Base-by-base conservation (phyloP, 2,113 vertebrate genomes). In the Nematolebias whitei region DNA sequence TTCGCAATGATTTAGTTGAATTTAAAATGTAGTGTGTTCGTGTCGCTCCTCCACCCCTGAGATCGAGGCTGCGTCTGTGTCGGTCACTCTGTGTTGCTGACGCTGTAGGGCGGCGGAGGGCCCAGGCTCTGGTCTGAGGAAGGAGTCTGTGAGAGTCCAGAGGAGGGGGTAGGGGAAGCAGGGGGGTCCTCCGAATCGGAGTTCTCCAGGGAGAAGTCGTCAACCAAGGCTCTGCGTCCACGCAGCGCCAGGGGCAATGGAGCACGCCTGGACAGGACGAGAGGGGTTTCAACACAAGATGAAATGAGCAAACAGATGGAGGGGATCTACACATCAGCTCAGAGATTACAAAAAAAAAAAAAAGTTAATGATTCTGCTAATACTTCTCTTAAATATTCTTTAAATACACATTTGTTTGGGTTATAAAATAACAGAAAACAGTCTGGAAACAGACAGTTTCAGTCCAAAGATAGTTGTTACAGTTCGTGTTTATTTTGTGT, bases 121-220 rank as follows among this genome's bases (percentile, higher is more conserved):
- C 91, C 93, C 67, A 91, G 71, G 78, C 82, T 87, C 69, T 89
- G 84, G n/a, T 94, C 92, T 0, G 90, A 87, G 61, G 91, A 83
- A 1, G 91, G 86, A 13, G 90, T 90, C 48, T 89, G 85, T 2
- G 90, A 87, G 44, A 78, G 76, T 49, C 90, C 91, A 10, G 90
- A 85, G 35, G 90, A 91, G 3, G 92, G 90, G 2, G 90, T 90
- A 0, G 90, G 91, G 0, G 92, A 92, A 59, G 89, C 87, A 1
- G 89, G 90, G 15, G 88, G 90, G 63, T 93, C 92, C 74, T 94
- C 93, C 0, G 90, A 93, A 74, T 94, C 93, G 0, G 93, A 94
- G 78, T 93, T 94, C 77, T 94, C 93, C 53, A 91, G 71, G 1
- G 92, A 94, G 49, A 92, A 78, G 78, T 94, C 92, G 56, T 93